Conservation (phyloP, 2,797 vertebrate genomes). For the Chlorospingus flavigularis region DNA sequence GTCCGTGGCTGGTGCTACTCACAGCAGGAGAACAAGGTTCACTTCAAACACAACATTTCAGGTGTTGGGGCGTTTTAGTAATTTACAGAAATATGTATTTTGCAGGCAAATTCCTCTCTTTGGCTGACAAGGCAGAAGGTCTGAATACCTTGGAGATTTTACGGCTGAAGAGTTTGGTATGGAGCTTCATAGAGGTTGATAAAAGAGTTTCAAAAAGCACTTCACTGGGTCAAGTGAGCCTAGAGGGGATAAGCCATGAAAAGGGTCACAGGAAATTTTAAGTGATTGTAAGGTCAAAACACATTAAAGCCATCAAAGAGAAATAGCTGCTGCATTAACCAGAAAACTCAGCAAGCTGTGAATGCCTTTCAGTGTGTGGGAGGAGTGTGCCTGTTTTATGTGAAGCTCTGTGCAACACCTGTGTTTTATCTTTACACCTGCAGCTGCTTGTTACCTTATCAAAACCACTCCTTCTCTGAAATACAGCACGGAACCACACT, state of each 20-base stretch:
- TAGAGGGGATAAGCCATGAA: not conserved
- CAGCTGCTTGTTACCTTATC: not conserved
- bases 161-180: not conserved
- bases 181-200: not conserved
- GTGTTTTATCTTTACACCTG: not conserved
- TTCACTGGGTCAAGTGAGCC: slow-evolving; percentile 5
- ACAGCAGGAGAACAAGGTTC: not conserved
- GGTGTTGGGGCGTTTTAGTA: not conserved
- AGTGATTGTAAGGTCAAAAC: slow-evolving; percentile 11
- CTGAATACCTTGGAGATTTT: not conserved
- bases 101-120: not conserved
- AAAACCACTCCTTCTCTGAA: not conserved
- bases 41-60: not conserved
- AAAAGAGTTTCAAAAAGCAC: not conserved
- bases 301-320: slow-evolving; percentile 6
- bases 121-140: not conserved
- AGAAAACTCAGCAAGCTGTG: not conserved
- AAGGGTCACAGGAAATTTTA: not conserved
- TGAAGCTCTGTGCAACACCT: not conserved
- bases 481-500: not conserved
- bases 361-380: not conserved
- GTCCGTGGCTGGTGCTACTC: not conserved
- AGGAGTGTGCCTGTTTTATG: not conserved
- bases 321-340: not conserved
- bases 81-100: not conserved